Base-by-base conservation (phyloP, 1,140 invertebrate species). In the Callitettix versicolor region DNA sequence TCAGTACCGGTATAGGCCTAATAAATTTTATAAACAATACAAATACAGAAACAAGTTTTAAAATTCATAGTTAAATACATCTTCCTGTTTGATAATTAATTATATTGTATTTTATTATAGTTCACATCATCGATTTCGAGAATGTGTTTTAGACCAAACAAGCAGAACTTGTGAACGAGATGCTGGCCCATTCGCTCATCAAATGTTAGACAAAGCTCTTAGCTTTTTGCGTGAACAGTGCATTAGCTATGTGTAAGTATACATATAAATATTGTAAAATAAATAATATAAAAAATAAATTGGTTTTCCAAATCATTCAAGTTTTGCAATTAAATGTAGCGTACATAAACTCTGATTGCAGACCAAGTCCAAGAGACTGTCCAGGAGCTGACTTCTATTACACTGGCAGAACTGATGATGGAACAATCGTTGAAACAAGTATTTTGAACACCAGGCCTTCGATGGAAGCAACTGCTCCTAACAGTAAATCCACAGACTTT, bases 211-310 rank as follows among this genome's bases (percentile, higher is more conserved):
- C 54, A 78, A 79, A 60, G 77, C 77, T 1, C 64, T 80, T 15
- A 76, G 70, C 55, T 78, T 80, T 57, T 64, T 79, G 1, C 72
- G 76, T 56, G 76, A 79, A 56, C 76, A 79, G 60, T 80, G 78
- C 61, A 66, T 70, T 34, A 77, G 77, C 61, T 79, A 77, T 55
- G 73, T 76, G 78, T 79, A 67, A 73, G 71, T 68, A 49, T n/a
- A n/a, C n/a, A n/a, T n/a, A n/a, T n/a, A n/a, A n/a, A 21, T 3
- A 30, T 30, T 30, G n/a, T 30, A 49, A 30, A 49, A 30, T 41
- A 3, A 9, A 36, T n/a, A 38, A 36, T n/a, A 36, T 7, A 7
- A 36, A 36, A 9, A 22, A 5, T 53, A 22, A 15, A 1, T 30
- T 12, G 9, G 14, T 38, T 11, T 12, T 51, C 14, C 24, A 15